Evolutionary conservation across 2,113 vertebrate species (phyloP).

Genomic region (Eonycteris spelaea): DNA sequence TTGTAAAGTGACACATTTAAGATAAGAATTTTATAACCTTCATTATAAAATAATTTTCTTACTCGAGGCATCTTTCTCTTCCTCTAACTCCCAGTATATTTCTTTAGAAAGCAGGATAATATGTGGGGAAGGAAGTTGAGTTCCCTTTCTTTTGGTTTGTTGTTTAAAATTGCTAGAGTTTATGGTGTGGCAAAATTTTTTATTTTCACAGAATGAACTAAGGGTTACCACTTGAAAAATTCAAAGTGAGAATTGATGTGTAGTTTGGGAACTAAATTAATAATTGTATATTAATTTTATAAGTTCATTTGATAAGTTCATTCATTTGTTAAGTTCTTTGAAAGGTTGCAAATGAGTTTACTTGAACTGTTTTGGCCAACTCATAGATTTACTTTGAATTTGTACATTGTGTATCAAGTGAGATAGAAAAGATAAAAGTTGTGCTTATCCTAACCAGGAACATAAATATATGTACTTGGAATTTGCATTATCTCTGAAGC

Average conservation of each 20-base stretch:
- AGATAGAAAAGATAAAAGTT: background rate
- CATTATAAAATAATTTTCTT: conserved; percentile 13
- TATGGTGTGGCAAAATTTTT: background rate
- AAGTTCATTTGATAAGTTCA: background rate
- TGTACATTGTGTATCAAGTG: background rate
- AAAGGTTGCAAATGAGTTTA: background rate
- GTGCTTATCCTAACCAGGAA: background rate
- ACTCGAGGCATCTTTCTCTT: background rate
- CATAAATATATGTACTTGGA: background rate
- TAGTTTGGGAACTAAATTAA: background rate
- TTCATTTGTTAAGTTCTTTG: background rate
- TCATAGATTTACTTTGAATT: background rate
- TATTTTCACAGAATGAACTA: conserved; percentile 25
- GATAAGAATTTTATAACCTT: background rate
- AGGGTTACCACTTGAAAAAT: background rate
- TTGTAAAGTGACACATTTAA: background rate
- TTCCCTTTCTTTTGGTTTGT: background rate
- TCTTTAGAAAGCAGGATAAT: background rate
- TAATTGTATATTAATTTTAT: background rate
- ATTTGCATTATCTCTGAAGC: background rate
- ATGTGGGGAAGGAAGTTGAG: background rate
- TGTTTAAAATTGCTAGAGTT: background rate
- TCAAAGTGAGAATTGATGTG: background rate
- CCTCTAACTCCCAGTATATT: background rate
- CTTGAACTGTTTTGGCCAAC: background rate